Conservation (phyloP, 2,113 vertebrate species). For the Haemorhous mexicanus region DNA sequence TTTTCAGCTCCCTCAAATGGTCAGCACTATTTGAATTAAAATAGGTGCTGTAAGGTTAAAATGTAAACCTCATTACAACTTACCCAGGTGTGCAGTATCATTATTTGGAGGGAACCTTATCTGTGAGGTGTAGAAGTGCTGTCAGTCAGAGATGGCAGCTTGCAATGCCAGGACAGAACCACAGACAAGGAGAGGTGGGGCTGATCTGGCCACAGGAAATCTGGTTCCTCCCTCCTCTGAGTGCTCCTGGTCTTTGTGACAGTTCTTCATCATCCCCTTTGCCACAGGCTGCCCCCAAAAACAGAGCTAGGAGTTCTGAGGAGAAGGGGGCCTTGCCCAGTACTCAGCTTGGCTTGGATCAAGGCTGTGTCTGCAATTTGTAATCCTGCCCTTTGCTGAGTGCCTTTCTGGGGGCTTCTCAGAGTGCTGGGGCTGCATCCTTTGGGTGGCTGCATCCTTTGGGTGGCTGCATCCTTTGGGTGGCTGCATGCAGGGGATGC, state of each 20-base stretch:
- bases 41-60: not conserved
- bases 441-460: not conserved
- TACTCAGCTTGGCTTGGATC: not conserved
- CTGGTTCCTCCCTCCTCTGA: not conserved
- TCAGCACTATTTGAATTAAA: constrained; percentile 52
- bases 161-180: not conserved
- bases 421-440: not conserved
- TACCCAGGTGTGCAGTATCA: not conserved
- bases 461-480: not conserved
- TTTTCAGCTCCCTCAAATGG: constrained; percentile 34
- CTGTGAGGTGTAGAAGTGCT: not conserved
- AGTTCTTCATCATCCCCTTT: not conserved
- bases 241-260: not conserved
- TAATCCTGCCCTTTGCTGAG: not conserved
- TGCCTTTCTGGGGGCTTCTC: not conserved
- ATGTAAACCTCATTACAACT: constrained; percentile 36
- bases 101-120: constrained; percentile 11
- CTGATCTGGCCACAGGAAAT: not conserved
- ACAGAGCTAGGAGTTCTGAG: not conserved
- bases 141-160: not conserved
- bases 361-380: not conserved
- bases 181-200: not conserved
- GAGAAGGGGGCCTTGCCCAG: not conserved
- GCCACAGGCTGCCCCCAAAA: not conserved
- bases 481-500: not conserved